phyloP scores from a whole-genome alignment of 92 coral and sea anemone genomes.

The Zoanthus gigantus region DNA sequence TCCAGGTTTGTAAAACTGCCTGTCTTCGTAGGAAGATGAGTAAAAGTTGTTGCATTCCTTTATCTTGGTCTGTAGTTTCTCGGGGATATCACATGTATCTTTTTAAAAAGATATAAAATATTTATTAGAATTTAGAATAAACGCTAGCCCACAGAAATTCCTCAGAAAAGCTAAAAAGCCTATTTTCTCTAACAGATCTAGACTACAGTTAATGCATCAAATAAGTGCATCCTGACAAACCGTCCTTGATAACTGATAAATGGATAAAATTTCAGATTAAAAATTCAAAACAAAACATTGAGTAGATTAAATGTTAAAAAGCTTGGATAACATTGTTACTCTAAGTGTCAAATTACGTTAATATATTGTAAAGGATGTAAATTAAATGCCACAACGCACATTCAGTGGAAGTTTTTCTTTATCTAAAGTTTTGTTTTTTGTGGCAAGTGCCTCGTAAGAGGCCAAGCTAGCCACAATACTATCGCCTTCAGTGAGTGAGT shows the following conservation, averaged over 20 bases:
- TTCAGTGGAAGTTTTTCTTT: too few relatives aligned
- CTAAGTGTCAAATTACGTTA: too few relatives aligned
- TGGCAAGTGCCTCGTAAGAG: too few relatives aligned
- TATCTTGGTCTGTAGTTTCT: constrained; percentile 16
- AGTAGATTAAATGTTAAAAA: background rate
- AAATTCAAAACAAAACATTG: too few relatives aligned
- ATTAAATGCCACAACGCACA: too few relatives aligned
- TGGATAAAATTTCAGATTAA: background rate
- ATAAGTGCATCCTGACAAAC: background rate
- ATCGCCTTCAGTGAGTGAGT: too few relatives aligned
- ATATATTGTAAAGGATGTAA: too few relatives aligned
- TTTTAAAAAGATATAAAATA: background rate
- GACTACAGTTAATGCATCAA: background rate
- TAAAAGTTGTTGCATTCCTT: constrained; percentile 59
- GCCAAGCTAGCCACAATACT: too few relatives aligned
- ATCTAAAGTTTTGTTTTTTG: too few relatives aligned
- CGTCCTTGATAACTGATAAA: background rate
- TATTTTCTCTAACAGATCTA: too few relatives aligned
- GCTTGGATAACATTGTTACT: too few relatives aligned
- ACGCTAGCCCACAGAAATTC: background rate
- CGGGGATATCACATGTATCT: constrained; percentile 48
- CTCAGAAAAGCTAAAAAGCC: too few relatives aligned
- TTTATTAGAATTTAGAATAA: background rate
- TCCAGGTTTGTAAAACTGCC: constrained; percentile 68
- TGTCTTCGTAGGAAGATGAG: constrained; percentile 58